Evolutionary conservation across 2,113 vertebrate species (phyloP).

Genomic region (Tringa solitaria): DNA sequence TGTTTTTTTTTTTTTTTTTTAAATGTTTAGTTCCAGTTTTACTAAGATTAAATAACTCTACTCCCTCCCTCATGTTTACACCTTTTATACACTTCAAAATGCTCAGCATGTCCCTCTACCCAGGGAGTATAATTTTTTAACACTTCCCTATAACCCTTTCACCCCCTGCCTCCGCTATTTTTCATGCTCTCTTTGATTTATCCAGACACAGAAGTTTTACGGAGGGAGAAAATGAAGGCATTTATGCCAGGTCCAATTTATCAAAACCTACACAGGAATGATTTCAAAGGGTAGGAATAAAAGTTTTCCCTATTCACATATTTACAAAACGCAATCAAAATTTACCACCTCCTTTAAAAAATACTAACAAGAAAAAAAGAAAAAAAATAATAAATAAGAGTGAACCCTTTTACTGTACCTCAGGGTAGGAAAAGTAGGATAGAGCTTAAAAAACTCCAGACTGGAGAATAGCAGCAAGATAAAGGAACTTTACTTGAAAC

Average conservation of each 20-base stretch:
- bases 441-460: background rate
- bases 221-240: background rate
- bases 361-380: background rate
- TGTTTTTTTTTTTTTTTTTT: too few species aligned
- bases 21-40: slow-evolving; percentile 7
- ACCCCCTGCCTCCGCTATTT: background rate
- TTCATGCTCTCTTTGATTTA: slow-evolving; percentile 29
- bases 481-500: background rate
- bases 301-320: background rate
- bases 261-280: background rate
- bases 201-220: background rate
- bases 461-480: background rate
- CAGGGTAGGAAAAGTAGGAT: background rate
- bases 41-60: slow-evolving; percentile 8
- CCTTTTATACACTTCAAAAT: slow-evolving; percentile 41
- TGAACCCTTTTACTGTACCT: background rate
- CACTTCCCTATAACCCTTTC: background rate
- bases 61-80: background rate
- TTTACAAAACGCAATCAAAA: slow-evolving; percentile 18
- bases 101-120: slow-evolving; percentile 10
- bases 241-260: background rate
- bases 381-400: background rate
- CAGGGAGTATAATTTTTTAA: slow-evolving; percentile 6
- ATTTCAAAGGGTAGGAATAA: slow-evolving; percentile 1
- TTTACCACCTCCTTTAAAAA: background rate